Base-by-base conservation (phyloP, 2,113 vertebrate genomes). In the Cyphomyrus plagiostoma region DNA sequence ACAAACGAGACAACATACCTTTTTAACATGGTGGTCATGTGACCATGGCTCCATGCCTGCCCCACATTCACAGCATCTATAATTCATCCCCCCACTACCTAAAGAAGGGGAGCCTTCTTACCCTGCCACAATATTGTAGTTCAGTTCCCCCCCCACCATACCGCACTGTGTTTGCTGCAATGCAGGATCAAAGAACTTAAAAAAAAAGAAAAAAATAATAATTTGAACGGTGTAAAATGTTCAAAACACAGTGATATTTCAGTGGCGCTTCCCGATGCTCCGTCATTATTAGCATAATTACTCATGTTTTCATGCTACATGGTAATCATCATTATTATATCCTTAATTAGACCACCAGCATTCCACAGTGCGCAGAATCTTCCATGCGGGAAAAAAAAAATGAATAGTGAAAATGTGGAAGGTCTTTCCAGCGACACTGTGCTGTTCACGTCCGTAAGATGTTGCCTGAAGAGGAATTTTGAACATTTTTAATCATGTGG, bases 241-340 rank as follows among this genome's bases (percentile, higher is more conserved):
- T 62, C 35, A 3, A 58, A 56, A 53, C 3, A 21, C 74, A 15
- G n/a, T 48, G 35, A 83, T 89, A 58, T 84, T 46, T 84, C 39
- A 88, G 52, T 10, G 9, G 15, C 5, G 2, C 77, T 62, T 39
- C 56, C 88, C 11, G 4, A n/a, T 52, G 48, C 13, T 21, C 50
- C 19, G 30, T 26, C 89, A 84, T 84, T 49, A 85, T 48, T 46
- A 84, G 23, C 23, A 48, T 85, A 45, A 89, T 89, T 89, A 48
- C 42, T 89, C 21, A 0, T 56, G 50, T 84, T 84, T 88, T 45
- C 86, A 58, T 88, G 15, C 56, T 87, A 89, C n/a, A 52, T 48
- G 52, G 23, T 85, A 84, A 88, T 89, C 50, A 17, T 39, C 30
- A 53, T 89, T 85, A 89, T 89, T 84, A 89, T 46, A 58, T 45